phyloP scores from a whole-genome alignment of 2,888 invertebrate genomes.

The Alviniconcha strummeri region DNA sequence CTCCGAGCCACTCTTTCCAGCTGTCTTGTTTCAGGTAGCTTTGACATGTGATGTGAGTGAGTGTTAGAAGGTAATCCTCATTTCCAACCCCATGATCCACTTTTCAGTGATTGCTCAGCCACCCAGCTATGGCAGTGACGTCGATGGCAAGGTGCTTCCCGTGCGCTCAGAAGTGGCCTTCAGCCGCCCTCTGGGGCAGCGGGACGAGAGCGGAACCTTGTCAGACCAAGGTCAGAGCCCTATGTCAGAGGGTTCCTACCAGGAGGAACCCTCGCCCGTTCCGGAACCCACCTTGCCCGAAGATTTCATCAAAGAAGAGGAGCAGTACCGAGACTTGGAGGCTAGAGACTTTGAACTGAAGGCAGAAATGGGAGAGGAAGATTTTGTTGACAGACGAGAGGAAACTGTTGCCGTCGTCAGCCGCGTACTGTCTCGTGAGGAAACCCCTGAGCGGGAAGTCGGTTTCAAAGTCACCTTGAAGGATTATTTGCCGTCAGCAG shows the following conservation, averaged over 20 bases:
- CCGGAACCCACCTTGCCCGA: slow-evolving; percentile 49
- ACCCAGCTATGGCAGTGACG: slow-evolving; percentile 11
- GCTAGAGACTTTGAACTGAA: slow-evolving; percentile 22
- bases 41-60: no score
- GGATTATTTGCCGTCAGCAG: background rate
- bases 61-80: no score
- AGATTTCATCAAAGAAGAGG: slow-evolving; percentile 41
- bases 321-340: slow-evolving; percentile 24
- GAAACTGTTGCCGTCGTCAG: slow-evolving; percentile 29
- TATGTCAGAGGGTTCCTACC: slow-evolving; percentile 45
- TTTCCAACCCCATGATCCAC: slow-evolving; percentile 29
- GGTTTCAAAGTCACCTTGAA: slow-evolving; percentile 17
- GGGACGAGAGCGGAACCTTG: background rate
- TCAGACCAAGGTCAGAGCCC: slow-evolving; percentile 43
- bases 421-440: slow-evolving; percentile 24
- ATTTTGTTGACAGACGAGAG: slow-evolving; percentile 37
- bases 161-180: background rate
- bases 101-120: slow-evolving; percentile 29
- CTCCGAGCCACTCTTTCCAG: no score
- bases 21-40: no score
- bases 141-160: slow-evolving; percentile 19
- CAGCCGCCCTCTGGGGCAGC: slow-evolving; percentile 15
- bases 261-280: slow-evolving; percentile 49
- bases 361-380: slow-evolving; percentile 32
- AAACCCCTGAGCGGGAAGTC: slow-evolving; percentile 13